Evolutionary conservation across 92 coral and sea anemone genomes (phyloP).

Genomic region (Palythoa caribaeorum): DNA sequence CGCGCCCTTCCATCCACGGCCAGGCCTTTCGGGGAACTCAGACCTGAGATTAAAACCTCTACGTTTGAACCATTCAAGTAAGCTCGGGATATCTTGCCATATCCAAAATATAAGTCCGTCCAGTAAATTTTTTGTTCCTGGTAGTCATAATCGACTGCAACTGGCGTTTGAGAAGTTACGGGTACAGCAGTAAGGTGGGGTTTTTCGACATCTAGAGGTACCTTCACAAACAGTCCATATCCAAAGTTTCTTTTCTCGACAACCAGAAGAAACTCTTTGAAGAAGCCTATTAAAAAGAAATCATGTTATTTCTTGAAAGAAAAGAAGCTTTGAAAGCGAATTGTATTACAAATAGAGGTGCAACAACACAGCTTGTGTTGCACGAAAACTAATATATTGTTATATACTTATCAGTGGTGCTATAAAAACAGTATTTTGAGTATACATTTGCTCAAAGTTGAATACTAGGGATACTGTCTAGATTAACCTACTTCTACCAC

Average conservation of each 20-base stretch:
- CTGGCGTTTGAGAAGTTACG: neutral
- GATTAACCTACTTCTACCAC: no score
- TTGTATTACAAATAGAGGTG: neutral
- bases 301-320: neutral
- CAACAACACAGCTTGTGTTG: neutral
- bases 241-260: neutral
- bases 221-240: neutral
- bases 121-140: constrained; percentile 22
- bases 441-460: no score
- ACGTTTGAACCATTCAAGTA: neutral
- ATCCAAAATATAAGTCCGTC: neutral
- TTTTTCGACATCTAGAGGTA: constrained; percentile 11
- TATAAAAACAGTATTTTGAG: no score
- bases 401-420: no score
- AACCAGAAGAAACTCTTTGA: constrained; percentile 24
- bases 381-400: neutral
- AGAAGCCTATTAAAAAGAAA: constrained; percentile 20
- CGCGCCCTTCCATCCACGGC: constrained; percentile 30
- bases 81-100: neutral
- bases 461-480: no score
- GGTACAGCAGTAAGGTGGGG: constrained; percentile 21
- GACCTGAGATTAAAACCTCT: neutral
- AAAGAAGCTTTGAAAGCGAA: neutral
- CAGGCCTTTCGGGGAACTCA: neutral
- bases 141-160: constrained; percentile 39